phyloP scores from a whole-genome alignment of 1,140 invertebrate species.

The Drosophila pallidifrons region DNA sequence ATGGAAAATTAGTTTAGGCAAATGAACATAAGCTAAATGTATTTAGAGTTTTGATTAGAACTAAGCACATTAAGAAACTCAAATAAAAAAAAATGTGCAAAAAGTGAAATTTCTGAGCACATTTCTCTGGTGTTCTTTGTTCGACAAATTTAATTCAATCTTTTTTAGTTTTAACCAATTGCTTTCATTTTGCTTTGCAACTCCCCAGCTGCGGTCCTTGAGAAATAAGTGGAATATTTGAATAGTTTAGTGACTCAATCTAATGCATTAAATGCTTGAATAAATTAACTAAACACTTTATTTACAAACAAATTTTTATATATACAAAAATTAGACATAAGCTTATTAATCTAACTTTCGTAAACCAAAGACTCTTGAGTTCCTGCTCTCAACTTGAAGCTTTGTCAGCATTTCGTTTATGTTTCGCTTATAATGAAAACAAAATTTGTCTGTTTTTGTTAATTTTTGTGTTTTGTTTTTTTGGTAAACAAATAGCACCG shows the following conservation, averaged over 20 bases:
- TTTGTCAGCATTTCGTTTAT: conserved; percentile 37
- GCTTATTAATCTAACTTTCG: conserved; percentile 48
- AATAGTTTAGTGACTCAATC: conserved; percentile 64
- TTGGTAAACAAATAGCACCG: conserved; percentile 50
- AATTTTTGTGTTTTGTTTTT: conserved; percentile 8
- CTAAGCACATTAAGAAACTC: conserved; percentile 59
- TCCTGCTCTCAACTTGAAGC: conserved; percentile 60
- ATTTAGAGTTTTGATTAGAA: conserved; percentile 80
- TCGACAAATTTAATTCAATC: conserved; percentile 8
- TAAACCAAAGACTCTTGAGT: conserved; percentile 70
- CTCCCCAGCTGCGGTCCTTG: conserved; percentile 11
- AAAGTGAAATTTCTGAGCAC: conserved; percentile 24
- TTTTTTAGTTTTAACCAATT: background rate
- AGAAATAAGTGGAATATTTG: conserved; percentile 42
- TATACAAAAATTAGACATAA: conserved; percentile 53
- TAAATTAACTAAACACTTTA: conserved; percentile 22
- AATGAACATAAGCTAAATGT: conserved; percentile 75
- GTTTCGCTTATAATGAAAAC: conserved; percentile 11
- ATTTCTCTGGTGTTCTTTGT: conserved; percentile 34
- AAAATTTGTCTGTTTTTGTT: conserved; percentile 28
- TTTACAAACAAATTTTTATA: conserved; percentile 20
- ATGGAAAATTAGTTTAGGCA: conserved; percentile 60
- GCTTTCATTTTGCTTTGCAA: conserved; percentile 17
- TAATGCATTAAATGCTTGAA: conserved; percentile 72
- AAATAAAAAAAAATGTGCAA: conserved; percentile 49